phyloP scores from a whole-genome alignment of 2,888 invertebrate species.

The Andrena dorsata region DNA sequence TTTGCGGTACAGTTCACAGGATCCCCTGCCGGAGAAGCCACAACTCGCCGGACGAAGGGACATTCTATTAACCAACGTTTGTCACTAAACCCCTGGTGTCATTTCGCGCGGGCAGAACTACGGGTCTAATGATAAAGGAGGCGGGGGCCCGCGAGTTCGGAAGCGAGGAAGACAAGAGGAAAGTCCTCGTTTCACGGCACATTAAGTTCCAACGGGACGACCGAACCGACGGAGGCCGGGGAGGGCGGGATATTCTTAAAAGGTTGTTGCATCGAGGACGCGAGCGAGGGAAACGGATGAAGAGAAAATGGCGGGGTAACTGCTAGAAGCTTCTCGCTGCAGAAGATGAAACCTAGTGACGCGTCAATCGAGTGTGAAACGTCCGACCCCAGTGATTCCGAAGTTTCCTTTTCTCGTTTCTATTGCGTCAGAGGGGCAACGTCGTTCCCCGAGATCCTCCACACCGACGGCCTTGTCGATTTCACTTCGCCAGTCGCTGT shows the following conservation, averaged over 20 bases:
- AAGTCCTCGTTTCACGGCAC: conserved; percentile 69
- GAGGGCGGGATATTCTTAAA: conserved; percentile 46
- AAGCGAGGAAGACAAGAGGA: conserved; percentile 38
- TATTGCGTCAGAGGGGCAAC: conserved; percentile 26
- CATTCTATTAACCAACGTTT: conserved; percentile 48
- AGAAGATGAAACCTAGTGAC: conserved; percentile 55
- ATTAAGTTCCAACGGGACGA: conserved; percentile 65
- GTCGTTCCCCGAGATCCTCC: conserved; percentile 5
- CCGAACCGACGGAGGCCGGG: conserved; percentile 19
- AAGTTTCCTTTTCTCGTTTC: conserved; percentile 32
- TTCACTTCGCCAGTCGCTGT: conserved; percentile 9
- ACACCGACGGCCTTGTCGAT: conserved; percentile 10
- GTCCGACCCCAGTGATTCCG: conserved; percentile 23
- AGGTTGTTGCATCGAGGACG: conserved; percentile 42
- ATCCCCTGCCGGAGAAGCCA: background rate
- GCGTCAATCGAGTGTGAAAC: conserved; percentile 68
- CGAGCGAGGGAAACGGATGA: conserved; percentile 41
- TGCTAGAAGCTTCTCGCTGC: conserved; percentile 10
- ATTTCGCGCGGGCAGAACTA: conserved; percentile 26
- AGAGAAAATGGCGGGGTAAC: conserved; percentile 37
- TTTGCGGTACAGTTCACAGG: background rate
- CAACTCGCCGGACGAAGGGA: conserved; percentile 1
- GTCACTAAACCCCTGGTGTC: conserved; percentile 21
- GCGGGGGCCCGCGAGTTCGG: conserved; percentile 15
- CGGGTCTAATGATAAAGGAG: conserved; percentile 56